Percentiles rank a stretch among this genome's conserved stretches.
phyloP scores from a whole-genome alignment of 2,797 vertebrate genomes.

The Hylomyscus alleni region DNA sequence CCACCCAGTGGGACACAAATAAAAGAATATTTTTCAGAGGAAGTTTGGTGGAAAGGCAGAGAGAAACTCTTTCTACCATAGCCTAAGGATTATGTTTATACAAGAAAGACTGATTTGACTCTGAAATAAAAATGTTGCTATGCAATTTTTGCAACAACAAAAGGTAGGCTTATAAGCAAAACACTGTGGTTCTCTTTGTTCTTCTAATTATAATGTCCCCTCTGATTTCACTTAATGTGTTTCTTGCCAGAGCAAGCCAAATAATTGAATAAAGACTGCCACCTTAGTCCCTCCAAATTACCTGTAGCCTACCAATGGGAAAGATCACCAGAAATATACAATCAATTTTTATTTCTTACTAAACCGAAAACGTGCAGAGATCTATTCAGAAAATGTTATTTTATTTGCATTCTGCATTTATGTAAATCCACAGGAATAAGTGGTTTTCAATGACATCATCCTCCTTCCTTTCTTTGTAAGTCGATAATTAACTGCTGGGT shows the following conservation, averaged over 20 bases:
- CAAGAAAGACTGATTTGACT: slow-evolving; percentile 42
- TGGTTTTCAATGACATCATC: slow-evolving; percentile 86
- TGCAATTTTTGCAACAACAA: slow-evolving; percentile 57
- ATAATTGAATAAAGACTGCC: slow-evolving; percentile 76
- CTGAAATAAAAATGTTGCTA: slow-evolving; percentile 64
- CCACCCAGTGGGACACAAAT: neutral
- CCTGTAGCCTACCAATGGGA: slow-evolving; percentile 15
- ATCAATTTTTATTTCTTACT: slow-evolving; percentile 81
- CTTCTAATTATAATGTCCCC: slow-evolving; percentile 72
- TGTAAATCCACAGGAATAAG: slow-evolving; percentile 87
- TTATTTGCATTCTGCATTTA: slow-evolving; percentile 87
- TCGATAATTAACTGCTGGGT: slow-evolving; percentile 85
- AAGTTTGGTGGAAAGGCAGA: slow-evolving; percentile 47
- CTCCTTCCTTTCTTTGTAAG: slow-evolving; percentile 80
- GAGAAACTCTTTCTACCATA: neutral
- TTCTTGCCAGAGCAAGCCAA: slow-evolving; percentile 66
- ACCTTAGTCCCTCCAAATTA: slow-evolving; percentile 72
- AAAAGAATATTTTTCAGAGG: slow-evolving; percentile 40
- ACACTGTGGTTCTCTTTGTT: slow-evolving; percentile 45
- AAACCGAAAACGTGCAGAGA: slow-evolving; percentile 70
- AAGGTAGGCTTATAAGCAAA: slow-evolving; percentile 64
- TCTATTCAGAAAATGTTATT: slow-evolving; percentile 81
- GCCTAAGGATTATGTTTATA: slow-evolving; percentile 49
- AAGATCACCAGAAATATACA: slow-evolving; percentile 61
- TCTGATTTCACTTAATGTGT: slow-evolving; percentile 72